These are phyloP conservation scores for Bos indicus DNA, from an alignment of 2,113 vertebrate genomes.

Conservation along the genomic window DNA sequence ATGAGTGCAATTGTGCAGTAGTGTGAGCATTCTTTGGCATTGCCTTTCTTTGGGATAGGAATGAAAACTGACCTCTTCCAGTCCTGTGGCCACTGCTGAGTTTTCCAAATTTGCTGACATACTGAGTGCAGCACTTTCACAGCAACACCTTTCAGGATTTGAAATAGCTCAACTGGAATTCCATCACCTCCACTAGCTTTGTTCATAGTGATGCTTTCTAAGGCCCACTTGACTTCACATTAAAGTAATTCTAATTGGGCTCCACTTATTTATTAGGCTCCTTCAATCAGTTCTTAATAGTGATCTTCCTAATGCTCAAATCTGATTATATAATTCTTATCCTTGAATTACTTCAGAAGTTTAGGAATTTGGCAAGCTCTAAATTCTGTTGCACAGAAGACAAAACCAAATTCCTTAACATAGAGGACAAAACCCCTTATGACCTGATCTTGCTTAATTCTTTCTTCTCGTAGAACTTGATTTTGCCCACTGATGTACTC, in stretches of 20 bases:
- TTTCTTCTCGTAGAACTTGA: background rate
- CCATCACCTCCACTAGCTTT: too few species aligned
- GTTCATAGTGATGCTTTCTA: too few species aligned
- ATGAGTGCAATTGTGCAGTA: too few species aligned
- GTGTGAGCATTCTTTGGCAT: too few species aligned
- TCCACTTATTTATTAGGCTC: background rate
- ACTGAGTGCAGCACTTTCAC: too few species aligned
- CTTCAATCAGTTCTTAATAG: background rate
- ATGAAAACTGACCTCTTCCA: too few species aligned
- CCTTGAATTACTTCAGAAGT: background rate
- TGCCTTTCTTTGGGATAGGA: too few species aligned
- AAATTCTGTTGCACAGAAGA: background rate
- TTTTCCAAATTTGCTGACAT: too few species aligned
- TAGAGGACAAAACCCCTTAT: background rate
- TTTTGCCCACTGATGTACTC: background rate
- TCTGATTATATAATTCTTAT: background rate
- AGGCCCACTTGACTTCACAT: too few species aligned
- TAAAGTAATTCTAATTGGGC: background rate
- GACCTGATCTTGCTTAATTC: background rate
- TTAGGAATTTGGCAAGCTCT: background rate
- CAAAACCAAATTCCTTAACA: background rate
- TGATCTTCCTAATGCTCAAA: background rate
- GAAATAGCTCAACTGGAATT: too few species aligned
- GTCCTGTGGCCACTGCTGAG: too few species aligned
- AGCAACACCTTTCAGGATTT: too few species aligned